These are phyloP conservation scores for Atopsyche davidsoni DNA, from an alignment of 1,140 invertebrate genomes.

Conservation along the genomic window DNA sequence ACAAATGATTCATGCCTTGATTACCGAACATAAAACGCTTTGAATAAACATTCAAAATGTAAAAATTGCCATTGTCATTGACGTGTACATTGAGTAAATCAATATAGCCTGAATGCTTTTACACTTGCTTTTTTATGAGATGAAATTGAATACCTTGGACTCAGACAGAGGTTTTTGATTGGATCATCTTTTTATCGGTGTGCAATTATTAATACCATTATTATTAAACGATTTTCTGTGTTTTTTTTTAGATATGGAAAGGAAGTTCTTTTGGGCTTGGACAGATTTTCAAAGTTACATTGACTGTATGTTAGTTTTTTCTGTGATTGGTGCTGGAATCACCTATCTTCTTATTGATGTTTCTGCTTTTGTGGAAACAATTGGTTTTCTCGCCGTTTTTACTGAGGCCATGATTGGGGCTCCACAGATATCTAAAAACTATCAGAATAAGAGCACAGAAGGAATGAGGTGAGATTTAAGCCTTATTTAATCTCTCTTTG, in stretches of 20 bases:
- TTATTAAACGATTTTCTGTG: no score
- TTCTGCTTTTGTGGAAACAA: constrained; percentile 74
- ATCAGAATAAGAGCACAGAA: constrained; percentile 81
- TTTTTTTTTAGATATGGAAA: constrained; percentile 79
- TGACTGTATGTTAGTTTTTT: constrained; percentile 86
- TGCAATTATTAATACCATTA: no score
- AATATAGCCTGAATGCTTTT: no score
- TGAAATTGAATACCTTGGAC: no score
- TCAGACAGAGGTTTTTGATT: no score
- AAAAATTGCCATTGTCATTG: no score
- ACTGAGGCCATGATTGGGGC: constrained; percentile 94
- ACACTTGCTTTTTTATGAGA: no score
- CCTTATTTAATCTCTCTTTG: not conserved
- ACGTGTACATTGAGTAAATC: no score
- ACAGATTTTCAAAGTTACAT: constrained; percentile 96
- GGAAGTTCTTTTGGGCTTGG: constrained; percentile 97
- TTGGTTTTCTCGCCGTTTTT: constrained; percentile 92
- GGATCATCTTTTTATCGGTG: no score
- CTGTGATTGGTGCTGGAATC: constrained; percentile 69
- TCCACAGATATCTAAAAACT: constrained; percentile 89
- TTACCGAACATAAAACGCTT: no score
- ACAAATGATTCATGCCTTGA: no score
- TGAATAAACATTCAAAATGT: no score
- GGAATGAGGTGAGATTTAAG: constrained; percentile 83
- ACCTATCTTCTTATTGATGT: constrained; percentile 85